Conservation (phyloP, 2,113 vertebrate species). For the Crypturellus undulatus region DNA sequence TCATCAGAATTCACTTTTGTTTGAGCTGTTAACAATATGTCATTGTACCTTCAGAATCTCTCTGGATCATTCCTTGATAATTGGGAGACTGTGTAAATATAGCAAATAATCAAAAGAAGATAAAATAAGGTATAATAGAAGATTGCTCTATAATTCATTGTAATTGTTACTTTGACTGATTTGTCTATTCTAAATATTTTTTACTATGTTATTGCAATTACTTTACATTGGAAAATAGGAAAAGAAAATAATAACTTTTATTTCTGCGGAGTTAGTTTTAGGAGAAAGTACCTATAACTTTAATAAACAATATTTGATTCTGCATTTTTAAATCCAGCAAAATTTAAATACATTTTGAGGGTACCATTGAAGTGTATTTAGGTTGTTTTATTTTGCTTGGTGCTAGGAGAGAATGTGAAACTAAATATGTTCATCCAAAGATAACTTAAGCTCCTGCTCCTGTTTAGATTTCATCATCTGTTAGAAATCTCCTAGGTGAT, state of each 20-base stretch:
- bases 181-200: constrained; percentile 15
- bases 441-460: constrained; percentile 66
- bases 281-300: not conserved
- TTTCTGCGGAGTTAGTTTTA: constrained; percentile 7
- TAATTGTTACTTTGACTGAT: constrained; percentile 8
- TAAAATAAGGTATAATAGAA: not conserved
- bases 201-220: not conserved
- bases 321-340: constrained; percentile 67
- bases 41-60: not conserved
- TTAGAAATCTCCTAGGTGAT: constrained; percentile 73
- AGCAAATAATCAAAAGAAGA: not conserved
- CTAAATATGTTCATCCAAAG: constrained; percentile 59
- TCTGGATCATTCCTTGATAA: constrained; percentile 1
- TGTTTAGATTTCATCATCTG: constrained; percentile 63
- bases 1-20: constrained; percentile 37
- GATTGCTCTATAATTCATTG: constrained; percentile 5
- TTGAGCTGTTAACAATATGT: constrained; percentile 27
- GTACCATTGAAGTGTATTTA: constrained; percentile 62
- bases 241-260: not conserved
- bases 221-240: not conserved
- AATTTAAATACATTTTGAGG: constrained; percentile 64
- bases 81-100: not conserved
- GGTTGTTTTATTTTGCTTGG: constrained; percentile 62
- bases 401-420: constrained; percentile 65
- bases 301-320: constrained; percentile 21